Base-by-base conservation (phyloP, 2,797 vertebrate genomes). In the Poecile montanus region DNA sequence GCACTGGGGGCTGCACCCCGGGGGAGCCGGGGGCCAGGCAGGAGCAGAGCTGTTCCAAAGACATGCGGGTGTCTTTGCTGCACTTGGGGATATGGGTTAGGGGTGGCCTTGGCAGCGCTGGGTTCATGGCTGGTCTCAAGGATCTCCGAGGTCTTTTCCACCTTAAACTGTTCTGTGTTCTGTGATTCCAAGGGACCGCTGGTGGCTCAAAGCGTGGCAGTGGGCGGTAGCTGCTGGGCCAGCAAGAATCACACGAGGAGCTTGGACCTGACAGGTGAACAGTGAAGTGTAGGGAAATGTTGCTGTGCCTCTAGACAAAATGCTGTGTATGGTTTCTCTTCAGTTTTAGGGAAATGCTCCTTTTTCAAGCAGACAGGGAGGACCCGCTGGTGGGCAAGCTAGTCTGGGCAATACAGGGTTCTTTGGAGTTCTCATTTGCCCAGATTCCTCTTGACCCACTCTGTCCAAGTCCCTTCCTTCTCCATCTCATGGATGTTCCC, bases 241-340 rank as follows among this genome's bases (percentile, higher is more conserved):
- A 63, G 29, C 20, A 7, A 40, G 53, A 22, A 8, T 22, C 10
- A 5, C 5, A 30, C 1, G 0, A 32, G 38, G 48, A 42, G 30
- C 16, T 48, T 8, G 26, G 54, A 9, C 9, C 2, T 0, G 66
- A 65, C 11, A 0, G 30, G 6, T 32, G 53, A 34, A 20, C 0
- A 1, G 25, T 0, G 3, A 68, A 32, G 18, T 2, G 50, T 3
- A 32, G 50, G 29, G 20, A 51, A 73, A 51, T 9, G 13, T 50
- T 50, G 2, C 3, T 18, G 62, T 34, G 50, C 62, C 76, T 47
- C 18, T 12, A 18, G 50, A 21, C 45, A 60, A 34, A 80, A 53
- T 8, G 32, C 36, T 54, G 9, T 6, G 8, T 6, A 5, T 6
- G n/a, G 38, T 22, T 62, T 25, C 29, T 27, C 74, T 42, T 42